A percentile compares a stretch with the other conserved stretches of the same genome.
These are phyloP conservation scores for Paedocypris micromegethes DNA, from an alignment of 2,797 vertebrate genomes.

Conservation along the genomic window DNA sequence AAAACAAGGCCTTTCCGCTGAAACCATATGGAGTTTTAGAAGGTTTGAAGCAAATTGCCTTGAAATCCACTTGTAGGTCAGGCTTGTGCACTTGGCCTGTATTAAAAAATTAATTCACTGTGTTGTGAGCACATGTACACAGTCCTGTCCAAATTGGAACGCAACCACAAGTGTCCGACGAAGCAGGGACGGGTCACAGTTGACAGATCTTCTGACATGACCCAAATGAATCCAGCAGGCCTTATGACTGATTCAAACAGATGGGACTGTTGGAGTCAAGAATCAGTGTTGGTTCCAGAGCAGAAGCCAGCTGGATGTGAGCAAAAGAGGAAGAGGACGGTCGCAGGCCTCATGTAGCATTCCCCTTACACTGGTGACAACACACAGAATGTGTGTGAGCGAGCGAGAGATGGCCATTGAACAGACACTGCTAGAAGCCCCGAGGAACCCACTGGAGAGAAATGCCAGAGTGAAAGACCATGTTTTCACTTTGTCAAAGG, in stretches of 20 bases:
- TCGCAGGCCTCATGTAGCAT: slow-evolving; percentile 59
- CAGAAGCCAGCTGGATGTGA: slow-evolving; percentile 62
- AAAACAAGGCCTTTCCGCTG: not conserved
- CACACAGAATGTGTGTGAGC: slow-evolving; percentile 19
- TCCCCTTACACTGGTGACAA: slow-evolving; percentile 53
- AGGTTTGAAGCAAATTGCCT: slow-evolving; percentile 2
- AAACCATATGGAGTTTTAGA: slow-evolving; percentile 1
- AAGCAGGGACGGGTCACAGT: slow-evolving; percentile 2
- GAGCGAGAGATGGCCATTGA: slow-evolving; percentile 15
- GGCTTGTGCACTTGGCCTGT: slow-evolving; percentile 39
- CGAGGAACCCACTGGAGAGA: slow-evolving; percentile 30
- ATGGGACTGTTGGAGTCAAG: slow-evolving; percentile 38
- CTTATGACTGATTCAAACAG: not conserved
- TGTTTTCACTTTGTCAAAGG: slow-evolving; percentile 37
- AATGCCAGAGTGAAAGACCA: slow-evolving; percentile 20
- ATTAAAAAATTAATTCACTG: slow-evolving; percentile 42
- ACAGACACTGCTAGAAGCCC: slow-evolving; percentile 33
- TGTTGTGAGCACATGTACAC: slow-evolving; percentile 41
- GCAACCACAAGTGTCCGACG: no score
- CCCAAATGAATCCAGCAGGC: slow-evolving; percentile 46
- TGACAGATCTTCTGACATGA: slow-evolving; percentile 52
- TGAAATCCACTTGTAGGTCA: slow-evolving; percentile 43
- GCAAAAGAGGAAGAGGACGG: slow-evolving; percentile 50
- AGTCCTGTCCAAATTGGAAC: slow-evolving; percentile 39
- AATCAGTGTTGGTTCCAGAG: slow-evolving; percentile 40